phyloP scores from a whole-genome alignment of 53 echinoderm and acorn worm species.

The Antedon mediterranea region DNA sequence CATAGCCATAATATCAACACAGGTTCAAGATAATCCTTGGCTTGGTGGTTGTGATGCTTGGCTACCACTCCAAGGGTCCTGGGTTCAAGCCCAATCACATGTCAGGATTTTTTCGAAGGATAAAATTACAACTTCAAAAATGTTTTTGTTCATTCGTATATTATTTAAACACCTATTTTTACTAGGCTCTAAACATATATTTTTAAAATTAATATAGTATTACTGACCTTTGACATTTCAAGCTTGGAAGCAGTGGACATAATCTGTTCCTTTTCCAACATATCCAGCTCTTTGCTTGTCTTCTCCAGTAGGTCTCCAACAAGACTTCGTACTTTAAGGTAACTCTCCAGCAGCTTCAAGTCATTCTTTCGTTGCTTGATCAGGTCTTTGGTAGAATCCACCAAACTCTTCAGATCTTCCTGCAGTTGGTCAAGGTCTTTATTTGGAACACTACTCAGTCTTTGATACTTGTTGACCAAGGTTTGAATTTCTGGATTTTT shows the following conservation, averaged over 20 bases:
- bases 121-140: too few species aligned
- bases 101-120: too few species aligned
- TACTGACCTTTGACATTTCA: conserved; percentile 36
- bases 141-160: too few species aligned
- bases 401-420: conserved; percentile 21
- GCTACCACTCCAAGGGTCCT: too few species aligned
- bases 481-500: conserved; percentile 31
- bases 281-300: conserved; percentile 12
- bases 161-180: too few species aligned
- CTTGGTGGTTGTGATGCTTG: too few species aligned
- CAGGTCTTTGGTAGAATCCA: conserved; percentile 13
- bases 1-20: too few species aligned
- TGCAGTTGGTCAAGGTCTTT: conserved; percentile 32
- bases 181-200: too few species aligned
- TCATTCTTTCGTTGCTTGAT: conserved; percentile 15
- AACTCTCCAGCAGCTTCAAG: conserved; percentile 22
- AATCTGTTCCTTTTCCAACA: conserved; percentile 26
- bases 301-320: conserved; percentile 23
- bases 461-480: conserved; percentile 22
- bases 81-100: too few species aligned
- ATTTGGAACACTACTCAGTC: conserved; percentile 29
- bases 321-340: conserved; percentile 12
- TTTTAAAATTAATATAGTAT: too few species aligned
- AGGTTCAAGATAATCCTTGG: too few species aligned
- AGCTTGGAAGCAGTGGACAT: conserved; percentile 33